These are phyloP conservation scores for Conops quadrifasciatus DNA, from an alignment of 2,888 invertebrate genomes.

Conservation along the genomic window DNA sequence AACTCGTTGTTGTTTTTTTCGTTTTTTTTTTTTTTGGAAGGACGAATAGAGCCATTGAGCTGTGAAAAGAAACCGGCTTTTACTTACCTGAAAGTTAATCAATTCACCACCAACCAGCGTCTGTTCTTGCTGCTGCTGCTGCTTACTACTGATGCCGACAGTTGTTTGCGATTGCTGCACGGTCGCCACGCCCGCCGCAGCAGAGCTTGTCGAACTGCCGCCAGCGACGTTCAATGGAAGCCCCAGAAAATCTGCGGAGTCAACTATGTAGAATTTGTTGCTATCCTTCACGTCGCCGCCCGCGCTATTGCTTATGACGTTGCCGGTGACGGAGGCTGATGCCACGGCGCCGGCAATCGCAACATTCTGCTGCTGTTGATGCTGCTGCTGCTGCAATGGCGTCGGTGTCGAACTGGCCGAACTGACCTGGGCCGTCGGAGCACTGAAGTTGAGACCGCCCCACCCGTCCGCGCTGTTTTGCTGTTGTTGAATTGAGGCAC, in stretches of 20 bases:
- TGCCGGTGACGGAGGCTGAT: slow-evolving; percentile 38
- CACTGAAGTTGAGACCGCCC: slow-evolving; percentile 49
- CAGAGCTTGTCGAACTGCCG: slow-evolving; percentile 42
- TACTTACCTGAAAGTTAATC: slow-evolving; percentile 59
- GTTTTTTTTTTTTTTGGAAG: background rate
- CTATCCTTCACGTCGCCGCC: slow-evolving; percentile 54
- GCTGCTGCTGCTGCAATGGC: slow-evolving; percentile 44
- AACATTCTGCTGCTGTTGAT: slow-evolving; percentile 46
- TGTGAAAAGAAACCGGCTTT: background rate
- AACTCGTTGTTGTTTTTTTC: too few species aligned
- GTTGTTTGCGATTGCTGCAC: slow-evolving; percentile 40
- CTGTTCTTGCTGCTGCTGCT: slow-evolving; percentile 54
- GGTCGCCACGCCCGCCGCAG: slow-evolving; percentile 42
- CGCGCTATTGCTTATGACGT: slow-evolving; percentile 37
- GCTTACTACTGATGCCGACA: slow-evolving; percentile 46
- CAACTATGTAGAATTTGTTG: slow-evolving; percentile 62
- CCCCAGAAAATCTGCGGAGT: slow-evolving; percentile 63
- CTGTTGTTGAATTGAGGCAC: slow-evolving; percentile 46
- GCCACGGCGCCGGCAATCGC: slow-evolving; percentile 34
- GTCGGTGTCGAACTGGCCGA: slow-evolving; percentile 29
- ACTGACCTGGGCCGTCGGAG: slow-evolving; percentile 4
- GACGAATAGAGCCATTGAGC: background rate
- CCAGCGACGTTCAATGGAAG: slow-evolving; percentile 62
- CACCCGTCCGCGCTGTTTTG: slow-evolving; percentile 50
- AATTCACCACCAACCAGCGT: slow-evolving; percentile 56